Evolutionary conservation across 2,797 vertebrate genomes (phyloP).

Genomic region (Melanotaenia parkinsoni): DNA sequence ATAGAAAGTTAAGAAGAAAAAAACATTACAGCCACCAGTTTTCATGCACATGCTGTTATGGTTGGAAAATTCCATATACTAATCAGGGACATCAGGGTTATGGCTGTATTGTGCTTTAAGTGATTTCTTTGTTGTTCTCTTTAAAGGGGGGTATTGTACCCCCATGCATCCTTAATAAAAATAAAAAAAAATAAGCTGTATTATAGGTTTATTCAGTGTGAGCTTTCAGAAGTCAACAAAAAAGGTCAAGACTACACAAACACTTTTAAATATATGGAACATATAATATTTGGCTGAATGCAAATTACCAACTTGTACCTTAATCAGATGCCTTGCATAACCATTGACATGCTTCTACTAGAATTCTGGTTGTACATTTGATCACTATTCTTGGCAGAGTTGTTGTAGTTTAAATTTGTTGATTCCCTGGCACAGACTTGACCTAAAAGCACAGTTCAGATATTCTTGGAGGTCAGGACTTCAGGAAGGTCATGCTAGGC

Average conservation of each 20-base stretch:
- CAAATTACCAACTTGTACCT: background rate
- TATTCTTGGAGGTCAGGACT: background rate
- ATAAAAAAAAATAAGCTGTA: background rate
- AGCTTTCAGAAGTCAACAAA: background rate
- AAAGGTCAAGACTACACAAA: background rate
- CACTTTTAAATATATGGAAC: background rate
- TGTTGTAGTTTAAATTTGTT: background rate
- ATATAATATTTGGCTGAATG: background rate
- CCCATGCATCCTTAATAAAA: background rate
- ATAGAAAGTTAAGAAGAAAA: background rate
- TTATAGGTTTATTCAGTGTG: background rate
- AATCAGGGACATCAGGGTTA: background rate
- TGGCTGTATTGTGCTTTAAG: background rate
- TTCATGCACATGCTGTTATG: background rate
- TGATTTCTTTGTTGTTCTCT: background rate
- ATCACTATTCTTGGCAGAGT: too few species aligned
- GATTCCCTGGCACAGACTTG: background rate
- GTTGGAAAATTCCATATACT: background rate
- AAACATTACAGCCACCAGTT: conserved; percentile 8
- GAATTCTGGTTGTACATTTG: too few species aligned
- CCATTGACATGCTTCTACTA: too few species aligned
- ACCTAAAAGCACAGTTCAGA: background rate
- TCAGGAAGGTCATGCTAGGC: too few species aligned
- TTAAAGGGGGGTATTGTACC: too few species aligned
- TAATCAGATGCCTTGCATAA: too few species aligned